Evolutionary conservation across 2,797 vertebrate species (phyloP), one percentile per base, ranked within the genome.

Genomic region (Amblyraja radiata): DNA sequence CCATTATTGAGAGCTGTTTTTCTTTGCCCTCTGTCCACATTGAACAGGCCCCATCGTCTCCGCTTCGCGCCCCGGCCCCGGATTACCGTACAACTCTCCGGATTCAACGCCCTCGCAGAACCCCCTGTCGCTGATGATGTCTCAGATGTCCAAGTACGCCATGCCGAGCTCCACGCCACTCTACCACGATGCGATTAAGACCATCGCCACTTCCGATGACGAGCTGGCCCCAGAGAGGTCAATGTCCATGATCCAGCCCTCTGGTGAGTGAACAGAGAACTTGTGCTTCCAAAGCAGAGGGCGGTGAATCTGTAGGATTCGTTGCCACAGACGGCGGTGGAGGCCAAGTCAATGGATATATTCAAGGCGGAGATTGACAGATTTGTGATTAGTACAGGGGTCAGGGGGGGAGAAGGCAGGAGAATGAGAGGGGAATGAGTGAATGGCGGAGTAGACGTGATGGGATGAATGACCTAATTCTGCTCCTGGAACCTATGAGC

Each of bases 141-240:
- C 98, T 90, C 99, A 99, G 97, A 99, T 99, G 99, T 99, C 99
- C 94, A 99, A 99, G 95, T 99, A 99, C 0, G 99, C 99, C 94
- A 98, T 99, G 97, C 98, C 99, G 93, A 99, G 98, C 95, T 97
- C 98, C 94, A 99, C 98, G 16, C 99, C 99, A 0, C 98, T 99
- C 83, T 99, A 99, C 96, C 99, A 99, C 94, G 99, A 99, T 9
- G 98, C 99, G 95, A 99, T 99, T 96, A 99, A 99, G 97, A 99
- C 99, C 93, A 99, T 99, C 0, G 98, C 99, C 96, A 98, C 98
- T 93, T 99, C 98, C 0, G 99, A 99, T 2, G 99, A 99, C 0
- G 99, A 99, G 95, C 97, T 99, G 96, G 94, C 98, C 80, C 97
- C 98, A 0, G 99, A 99, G 94, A 97, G 98, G 94, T 97, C 98